Conservation (phyloP, 2,888 invertebrate species). For the Geotrupes spiniger region DNA sequence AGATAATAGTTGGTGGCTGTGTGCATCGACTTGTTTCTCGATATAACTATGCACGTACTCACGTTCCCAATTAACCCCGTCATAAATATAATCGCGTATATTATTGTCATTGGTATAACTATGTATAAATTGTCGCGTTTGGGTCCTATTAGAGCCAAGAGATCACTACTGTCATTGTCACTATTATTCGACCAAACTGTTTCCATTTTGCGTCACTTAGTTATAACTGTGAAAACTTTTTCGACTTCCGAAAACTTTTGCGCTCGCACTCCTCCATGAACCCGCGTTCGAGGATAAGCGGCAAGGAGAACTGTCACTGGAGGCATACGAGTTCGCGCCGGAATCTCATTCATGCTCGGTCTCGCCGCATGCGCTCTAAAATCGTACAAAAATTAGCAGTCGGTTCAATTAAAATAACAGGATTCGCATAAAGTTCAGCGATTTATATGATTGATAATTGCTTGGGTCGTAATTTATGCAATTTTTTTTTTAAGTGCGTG, state of each 20-base stretch:
- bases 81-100: conserved; percentile 72
- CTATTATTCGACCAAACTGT: too few species aligned
- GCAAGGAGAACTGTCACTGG: conserved; percentile 5
- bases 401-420: too few species aligned
- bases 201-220: too few species aligned
- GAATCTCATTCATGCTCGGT: conserved; percentile 1
- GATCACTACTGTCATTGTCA: too few species aligned
- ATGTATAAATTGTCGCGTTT: conserved; percentile 57
- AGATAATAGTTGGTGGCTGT: conserved; percentile 79
- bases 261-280: too few species aligned
- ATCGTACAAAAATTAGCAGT: too few species aligned
- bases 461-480: too few species aligned
- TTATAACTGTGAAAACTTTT: too few species aligned
- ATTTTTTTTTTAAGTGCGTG: too few species aligned
- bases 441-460: too few species aligned
- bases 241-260: too few species aligned
- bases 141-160: conserved; percentile 27
- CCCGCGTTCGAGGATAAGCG: conserved; percentile 2
- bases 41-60: conserved; percentile 83
- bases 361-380: conserved; percentile 2
- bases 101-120: conserved; percentile 69
- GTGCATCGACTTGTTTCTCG: conserved; percentile 82
- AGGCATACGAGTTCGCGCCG: background rate
- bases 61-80: conserved; percentile 80
- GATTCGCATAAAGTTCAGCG: too few species aligned